Conservation (phyloP, 1,140 invertebrate genomes). For the Lerema accius region DNA sequence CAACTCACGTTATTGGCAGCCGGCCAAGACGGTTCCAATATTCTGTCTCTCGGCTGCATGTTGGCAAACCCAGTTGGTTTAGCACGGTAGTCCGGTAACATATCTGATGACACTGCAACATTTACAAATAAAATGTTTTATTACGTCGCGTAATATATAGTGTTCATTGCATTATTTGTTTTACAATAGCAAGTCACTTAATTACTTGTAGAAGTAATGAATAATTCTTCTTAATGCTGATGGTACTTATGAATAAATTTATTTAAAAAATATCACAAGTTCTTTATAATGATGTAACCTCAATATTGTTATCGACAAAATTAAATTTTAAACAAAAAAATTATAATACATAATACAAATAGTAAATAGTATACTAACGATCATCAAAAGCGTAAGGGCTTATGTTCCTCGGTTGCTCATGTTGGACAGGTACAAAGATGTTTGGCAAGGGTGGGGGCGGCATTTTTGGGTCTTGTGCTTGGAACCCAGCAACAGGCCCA, state of each 20-base stretch:
- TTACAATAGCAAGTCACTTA: too few relatives aligned
- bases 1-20: conserved; percentile 46
- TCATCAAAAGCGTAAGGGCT: conserved; percentile 52
- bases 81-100: conserved; percentile 42
- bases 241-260: too few relatives aligned
- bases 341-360: conserved; percentile 3
- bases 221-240: too few relatives aligned
- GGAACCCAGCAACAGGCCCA: conserved; percentile 28
- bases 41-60: conserved; percentile 27
- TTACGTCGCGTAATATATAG: too few relatives aligned
- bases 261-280: too few relatives aligned
- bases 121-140: background rate
- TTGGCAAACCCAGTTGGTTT: conserved; percentile 38
- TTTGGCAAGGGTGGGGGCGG: conserved; percentile 41
- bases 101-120: conserved; percentile 31
- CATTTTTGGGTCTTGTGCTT: conserved; percentile 35
- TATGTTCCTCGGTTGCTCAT: conserved; percentile 42
- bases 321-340: background rate
- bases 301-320: too few relatives aligned
- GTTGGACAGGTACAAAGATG: conserved; percentile 46
- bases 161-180: too few relatives aligned
- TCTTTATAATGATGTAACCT: too few relatives aligned
- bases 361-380: conserved; percentile 48
- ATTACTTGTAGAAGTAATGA: too few relatives aligned
- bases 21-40: conserved; percentile 39